These are phyloP conservation scores for Ophion obscuratus DNA, from an alignment of 2,888 invertebrate genomes.

Conservation along the genomic window DNA sequence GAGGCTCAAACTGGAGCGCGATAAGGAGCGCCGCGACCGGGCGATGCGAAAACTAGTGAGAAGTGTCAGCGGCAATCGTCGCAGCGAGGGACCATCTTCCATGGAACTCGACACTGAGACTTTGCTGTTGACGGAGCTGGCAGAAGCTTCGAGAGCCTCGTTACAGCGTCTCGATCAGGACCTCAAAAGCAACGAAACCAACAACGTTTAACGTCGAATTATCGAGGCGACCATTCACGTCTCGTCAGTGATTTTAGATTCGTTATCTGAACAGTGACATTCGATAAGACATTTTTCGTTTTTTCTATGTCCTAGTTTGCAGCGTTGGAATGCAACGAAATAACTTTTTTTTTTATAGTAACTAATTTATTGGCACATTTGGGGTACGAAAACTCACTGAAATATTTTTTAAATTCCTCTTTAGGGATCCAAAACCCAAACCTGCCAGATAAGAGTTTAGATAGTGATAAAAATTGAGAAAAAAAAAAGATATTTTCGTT, in stretches of 20 bases:
- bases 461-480: no score
- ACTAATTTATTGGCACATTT: no score
- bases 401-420: no score
- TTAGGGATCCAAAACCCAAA: no score
- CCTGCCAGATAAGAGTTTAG: no score
- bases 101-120: conserved; percentile 73
- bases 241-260: conserved; percentile 25
- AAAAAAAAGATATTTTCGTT: no score
- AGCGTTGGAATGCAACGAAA: no score
- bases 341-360: no score
- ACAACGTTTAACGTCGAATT: conserved; percentile 52
- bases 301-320: no score
- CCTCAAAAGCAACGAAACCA: conserved; percentile 60
- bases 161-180: conserved; percentile 54
- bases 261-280: conserved; percentile 25
- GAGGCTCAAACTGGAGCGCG: conserved; percentile 88
- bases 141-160: conserved; percentile 73
- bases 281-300: conserved; percentile 4
- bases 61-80: conserved; percentile 84
- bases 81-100: conserved; percentile 63
- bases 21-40: conserved; percentile 88
- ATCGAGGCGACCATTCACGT: conserved; percentile 5
- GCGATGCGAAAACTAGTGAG: conserved; percentile 87
- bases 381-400: no score
- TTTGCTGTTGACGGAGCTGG: conserved; percentile 76